Percentiles rank a stretch among this genome's conserved stretches.
These are phyloP conservation scores for Paramacrobiotus metropolitanus DNA, from an alignment of 1,140 invertebrate genomes.

Conservation along the genomic window DNA sequence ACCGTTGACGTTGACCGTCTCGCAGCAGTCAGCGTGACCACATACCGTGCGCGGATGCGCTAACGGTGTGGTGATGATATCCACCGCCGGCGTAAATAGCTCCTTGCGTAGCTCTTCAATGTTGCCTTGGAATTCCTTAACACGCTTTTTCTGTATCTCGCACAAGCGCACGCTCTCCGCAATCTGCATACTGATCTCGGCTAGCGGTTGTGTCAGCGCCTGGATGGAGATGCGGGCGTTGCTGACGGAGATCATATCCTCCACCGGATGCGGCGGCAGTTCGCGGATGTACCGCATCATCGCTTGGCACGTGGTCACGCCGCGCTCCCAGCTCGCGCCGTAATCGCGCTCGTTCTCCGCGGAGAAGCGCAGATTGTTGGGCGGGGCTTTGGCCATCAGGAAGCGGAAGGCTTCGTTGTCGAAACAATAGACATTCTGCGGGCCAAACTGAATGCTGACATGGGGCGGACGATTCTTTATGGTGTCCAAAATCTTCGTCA, in stretches of 20 bases:
- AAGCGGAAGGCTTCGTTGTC: slow-evolving; percentile 13
- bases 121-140: not conserved
- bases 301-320: not conserved
- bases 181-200: not conserved
- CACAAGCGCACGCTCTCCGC: not conserved
- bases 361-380: not conserved
- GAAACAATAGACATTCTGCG: slow-evolving; percentile 10
- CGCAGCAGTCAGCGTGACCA: not conserved
- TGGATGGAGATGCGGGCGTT: not conserved
- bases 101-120: not conserved
- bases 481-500: not conserved
- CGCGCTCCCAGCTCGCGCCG: not conserved
- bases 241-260: not conserved
- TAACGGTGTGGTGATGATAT: not conserved
- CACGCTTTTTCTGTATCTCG: not conserved
- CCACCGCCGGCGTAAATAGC: not conserved
- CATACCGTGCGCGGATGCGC: not conserved
- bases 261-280: not conserved
- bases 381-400: slow-evolving; percentile 9
- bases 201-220: not conserved
- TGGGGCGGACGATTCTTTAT: slow-evolving; percentile 2
- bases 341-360: not conserved
- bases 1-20: not conserved
- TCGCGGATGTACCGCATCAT: not conserved
- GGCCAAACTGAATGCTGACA: slow-evolving; percentile 7